A percentile compares a stretch with the other conserved stretches of the same genome.
Conservation (phyloP, 2,888 invertebrate genomes). For the Vesta saturnalis region DNA sequence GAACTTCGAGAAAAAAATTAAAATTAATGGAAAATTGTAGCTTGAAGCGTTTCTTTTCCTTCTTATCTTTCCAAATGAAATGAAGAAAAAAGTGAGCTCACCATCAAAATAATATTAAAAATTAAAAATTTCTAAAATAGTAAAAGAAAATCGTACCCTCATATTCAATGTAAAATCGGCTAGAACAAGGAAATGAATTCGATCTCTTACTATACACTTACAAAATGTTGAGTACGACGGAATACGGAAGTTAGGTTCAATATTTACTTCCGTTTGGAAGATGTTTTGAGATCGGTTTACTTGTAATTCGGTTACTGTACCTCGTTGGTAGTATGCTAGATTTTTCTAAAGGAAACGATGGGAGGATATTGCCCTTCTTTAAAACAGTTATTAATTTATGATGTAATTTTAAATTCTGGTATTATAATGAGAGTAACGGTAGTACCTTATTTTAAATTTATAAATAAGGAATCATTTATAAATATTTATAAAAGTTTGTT, state of each 20-base stretch:
- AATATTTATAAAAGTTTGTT: conserved; percentile 1
- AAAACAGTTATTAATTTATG: background rate
- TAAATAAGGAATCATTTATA: background rate
- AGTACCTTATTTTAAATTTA: background rate
- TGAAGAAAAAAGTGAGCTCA: conserved; percentile 12
- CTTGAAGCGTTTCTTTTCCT: conserved; percentile 16
- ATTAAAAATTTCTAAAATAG: too few relatives aligned
- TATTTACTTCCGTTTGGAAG: conserved; percentile 39
- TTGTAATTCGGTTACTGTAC: conserved; percentile 39
- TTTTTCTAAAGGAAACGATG: conserved; percentile 10
- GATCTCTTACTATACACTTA: conserved; percentile 31
- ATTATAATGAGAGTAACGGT: conserved; percentile 7
- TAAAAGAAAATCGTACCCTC: conserved; percentile 17
- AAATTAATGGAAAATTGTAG: conserved; percentile 30
- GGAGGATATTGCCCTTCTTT: background rate
- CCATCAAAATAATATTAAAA: conserved; percentile 23
- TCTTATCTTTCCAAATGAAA: background rate
- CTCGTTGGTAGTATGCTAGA: conserved; percentile 24
- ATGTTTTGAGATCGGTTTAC: conserved; percentile 38
- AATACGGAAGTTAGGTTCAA: conserved; percentile 32
- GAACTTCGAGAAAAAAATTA: conserved; percentile 23
- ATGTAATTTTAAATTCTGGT: background rate
- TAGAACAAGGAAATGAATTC: conserved; percentile 34
- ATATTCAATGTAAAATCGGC: conserved; percentile 34
- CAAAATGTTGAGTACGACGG: conserved; percentile 21